Evolutionary conservation across 2,888 invertebrate species (phyloP), one percentile per base, ranked within the genome.

Genomic region (Drosophila nr. perissopoda): DNA sequence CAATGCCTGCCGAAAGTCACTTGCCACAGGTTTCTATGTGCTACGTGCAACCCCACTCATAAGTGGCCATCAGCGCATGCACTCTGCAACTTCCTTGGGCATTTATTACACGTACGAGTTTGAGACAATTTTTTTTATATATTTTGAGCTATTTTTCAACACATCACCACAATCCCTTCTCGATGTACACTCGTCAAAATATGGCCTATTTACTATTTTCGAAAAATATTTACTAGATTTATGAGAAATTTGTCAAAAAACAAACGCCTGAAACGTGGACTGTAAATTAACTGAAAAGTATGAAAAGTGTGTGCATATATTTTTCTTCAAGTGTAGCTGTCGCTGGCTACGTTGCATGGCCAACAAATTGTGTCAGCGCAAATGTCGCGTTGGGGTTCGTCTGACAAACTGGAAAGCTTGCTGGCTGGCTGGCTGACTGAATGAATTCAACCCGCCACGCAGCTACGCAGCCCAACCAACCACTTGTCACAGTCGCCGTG

Each of bases 281-380:
- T n/a, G 5, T 21, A 42, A 21, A 21, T 42, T 1, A 31, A 13
- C 2, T 31, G 4, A 21, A 52, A 52, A 31, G 29, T 33, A 8
- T 52, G 4, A 13, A 33, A 29, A 21, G 1, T 11, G 16, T n/a
- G 54, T 36, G 25, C 10, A 25, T 33, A 34, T 4, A 33, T 16
- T 10, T 36, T 56, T 56, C 8, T 56, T 2, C 27, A 27, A n/a
- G 56, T 56, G 52, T 67, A 25, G 0, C 25, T 58, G 54, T n/a
- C 7, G 38, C 18, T 31, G 31, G 46, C 46, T 2, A 8, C 25
- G 16, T 46, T 46, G 46, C 46, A 25, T 25, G 25, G 51, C 51
- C 62, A 48, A 57, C 73, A 63, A 86, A 86, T 76, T 89, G 82
- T 90, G 91, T 89, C 89, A 87, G 77, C 76, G 62, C 67, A 56